Base-by-base conservation (phyloP, 1,140 invertebrate species). In the Drosophila subpulchrella region DNA sequence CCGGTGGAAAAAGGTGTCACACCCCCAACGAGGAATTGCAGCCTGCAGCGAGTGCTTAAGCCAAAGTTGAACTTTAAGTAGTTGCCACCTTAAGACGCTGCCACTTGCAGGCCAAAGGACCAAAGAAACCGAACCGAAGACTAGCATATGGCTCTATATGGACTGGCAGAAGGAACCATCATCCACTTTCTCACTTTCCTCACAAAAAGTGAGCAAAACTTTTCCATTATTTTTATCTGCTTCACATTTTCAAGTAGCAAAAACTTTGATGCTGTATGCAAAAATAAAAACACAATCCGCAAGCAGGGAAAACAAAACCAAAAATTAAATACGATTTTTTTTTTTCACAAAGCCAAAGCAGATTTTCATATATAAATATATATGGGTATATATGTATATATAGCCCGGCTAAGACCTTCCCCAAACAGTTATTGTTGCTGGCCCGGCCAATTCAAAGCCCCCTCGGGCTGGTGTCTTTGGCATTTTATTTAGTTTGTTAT, bases 141-240 rank as follows among this genome's bases (percentile, higher is more conserved):
- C 57, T 79, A 42, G 73, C 58, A 81, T 70, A 81, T 81, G 73
- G 71, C 57, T 56, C 51, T 63, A 67, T 73, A 81, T 78, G 71
- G 57, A 77, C 47, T 60, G 50, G 10, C 50, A 44, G 46, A 5
- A 5, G 27, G 5, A 27, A 27, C 27, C 27, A 27, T 48, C 24
- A 51, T 32, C 72, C 60, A 44, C 53, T 47, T 46, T n/a, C 24
- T 12, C 7, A 47, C 13, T 4, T 10, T 34, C 13, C 6, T 51
- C 47, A 30, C n/a, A 75, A 78, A 83, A 81, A 75, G 60, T 62
- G 63, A 75, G 59, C 57, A 60, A 78, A 88, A 86, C 83, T 88
- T 88, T 88, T 88, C 83, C 83, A 88, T 88, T 88, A 88, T 88
- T 88, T 88, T 88, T 88, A 88, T 88, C 83, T 88, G 53, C 83